A percentile compares a stretch with the other conserved stretches of the same genome.
phyloP scores from a whole-genome alignment of 2,113 vertebrate genomes.

The Oreochromis aureus region DNA sequence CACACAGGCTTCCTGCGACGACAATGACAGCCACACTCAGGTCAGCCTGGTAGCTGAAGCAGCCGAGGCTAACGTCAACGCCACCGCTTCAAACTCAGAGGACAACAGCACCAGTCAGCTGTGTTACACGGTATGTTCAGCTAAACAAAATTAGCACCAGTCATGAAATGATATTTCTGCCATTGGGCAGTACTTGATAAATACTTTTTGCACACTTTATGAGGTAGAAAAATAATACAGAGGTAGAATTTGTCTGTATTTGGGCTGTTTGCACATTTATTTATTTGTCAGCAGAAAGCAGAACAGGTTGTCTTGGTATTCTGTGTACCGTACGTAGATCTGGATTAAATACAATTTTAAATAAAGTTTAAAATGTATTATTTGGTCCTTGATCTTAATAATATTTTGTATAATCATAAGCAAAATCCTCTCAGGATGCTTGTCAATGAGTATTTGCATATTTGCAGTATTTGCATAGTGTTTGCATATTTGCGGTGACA shows the following conservation, averaged over 20 bases:
- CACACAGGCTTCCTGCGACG: conserved; percentile 41
- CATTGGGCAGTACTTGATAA: neutral
- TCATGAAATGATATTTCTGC: neutral
- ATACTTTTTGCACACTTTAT: neutral
- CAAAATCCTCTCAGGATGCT: neutral
- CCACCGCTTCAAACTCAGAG: conserved; percentile 1
- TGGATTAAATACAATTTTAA: neutral
- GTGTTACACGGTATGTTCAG: conserved; percentile 39
- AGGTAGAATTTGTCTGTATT: neutral
- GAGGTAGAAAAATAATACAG: neutral
- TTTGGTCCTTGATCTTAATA: neutral
- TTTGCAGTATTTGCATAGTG: neutral
- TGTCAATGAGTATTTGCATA: neutral
- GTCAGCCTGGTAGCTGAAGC: conserved; percentile 53
- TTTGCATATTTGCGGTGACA: neutral
- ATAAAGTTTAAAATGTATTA: neutral
- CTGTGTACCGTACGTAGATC: neutral
- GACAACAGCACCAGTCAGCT: conserved; percentile 24
- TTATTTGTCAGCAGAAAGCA: neutral
- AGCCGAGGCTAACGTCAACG: conserved; percentile 20
- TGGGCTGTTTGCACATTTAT: neutral
- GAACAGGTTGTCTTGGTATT: neutral
- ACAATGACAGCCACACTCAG: conserved; percentile 51
- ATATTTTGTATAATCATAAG: neutral
- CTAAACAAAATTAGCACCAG: neutral